These are phyloP conservation scores for Pseudobourletiella spinata DNA, from an alignment of 1,140 invertebrate genomes.

Conservation along the genomic window DNA sequence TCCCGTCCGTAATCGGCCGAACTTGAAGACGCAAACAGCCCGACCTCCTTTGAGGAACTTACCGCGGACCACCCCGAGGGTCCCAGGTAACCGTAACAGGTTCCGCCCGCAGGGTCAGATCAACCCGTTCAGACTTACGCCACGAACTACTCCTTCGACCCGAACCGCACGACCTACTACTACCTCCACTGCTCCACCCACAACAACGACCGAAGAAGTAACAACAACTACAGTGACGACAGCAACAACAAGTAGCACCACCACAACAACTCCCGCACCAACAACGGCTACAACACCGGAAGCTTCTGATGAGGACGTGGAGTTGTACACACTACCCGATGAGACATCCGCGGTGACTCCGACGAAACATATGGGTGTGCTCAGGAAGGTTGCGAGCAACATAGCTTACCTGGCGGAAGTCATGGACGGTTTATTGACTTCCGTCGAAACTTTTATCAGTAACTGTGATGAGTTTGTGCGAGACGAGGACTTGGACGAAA, in stretches of 20 bases:
- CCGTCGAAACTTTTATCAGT: neutral
- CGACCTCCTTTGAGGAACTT: neutral
- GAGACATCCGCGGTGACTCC: neutral
- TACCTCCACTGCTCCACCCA: neutral
- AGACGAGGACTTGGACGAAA: too few species aligned
- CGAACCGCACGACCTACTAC: neutral
- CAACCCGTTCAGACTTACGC: neutral
- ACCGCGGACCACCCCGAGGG: neutral
- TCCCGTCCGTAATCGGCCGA: neutral
- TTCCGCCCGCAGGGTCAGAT: neutral
- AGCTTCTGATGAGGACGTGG: neutral
- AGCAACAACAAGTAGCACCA: neutral
- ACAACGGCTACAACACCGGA: neutral
- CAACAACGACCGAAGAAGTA: conserved; percentile 3
- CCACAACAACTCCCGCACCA: neutral
- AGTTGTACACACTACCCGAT: too few species aligned
- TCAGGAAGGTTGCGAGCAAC: neutral
- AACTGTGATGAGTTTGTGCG: too few species aligned
- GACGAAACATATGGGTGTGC: neutral
- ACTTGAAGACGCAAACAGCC: neutral
- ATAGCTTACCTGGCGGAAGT: neutral
- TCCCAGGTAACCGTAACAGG: neutral
- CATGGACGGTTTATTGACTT: neutral
- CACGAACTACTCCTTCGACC: neutral
- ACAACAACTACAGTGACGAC: conserved; percentile 4